These are phyloP conservation scores for Rotaria socialis DNA, from an alignment of 2,888 invertebrate species.

Conservation along the genomic window DNA sequence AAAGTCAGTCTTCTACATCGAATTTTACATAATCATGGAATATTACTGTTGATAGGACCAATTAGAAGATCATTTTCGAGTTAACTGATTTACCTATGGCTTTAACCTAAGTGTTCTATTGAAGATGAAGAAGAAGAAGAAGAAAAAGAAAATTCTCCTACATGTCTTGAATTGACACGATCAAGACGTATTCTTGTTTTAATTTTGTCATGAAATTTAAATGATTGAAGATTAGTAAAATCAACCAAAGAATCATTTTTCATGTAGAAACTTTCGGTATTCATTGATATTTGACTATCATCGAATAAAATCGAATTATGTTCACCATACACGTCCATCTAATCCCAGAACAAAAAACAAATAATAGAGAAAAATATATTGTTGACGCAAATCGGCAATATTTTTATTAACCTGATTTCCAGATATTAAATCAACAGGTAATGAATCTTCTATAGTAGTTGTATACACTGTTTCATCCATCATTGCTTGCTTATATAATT, in stretches of 20 bases:
- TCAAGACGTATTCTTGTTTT: not conserved
- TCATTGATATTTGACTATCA: slow-evolving; percentile 29
- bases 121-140: too few species aligned
- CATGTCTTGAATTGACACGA: not conserved
- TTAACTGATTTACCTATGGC: too few species aligned
- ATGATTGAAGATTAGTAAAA: not conserved
- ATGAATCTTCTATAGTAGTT: not conserved
- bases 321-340: slow-evolving; percentile 14
- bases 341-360: not conserved
- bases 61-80: too few species aligned
- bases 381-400: too few species aligned
- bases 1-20: too few species aligned
- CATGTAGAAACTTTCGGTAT: not conserved
- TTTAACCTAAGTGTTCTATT: too few species aligned
- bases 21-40: too few species aligned
- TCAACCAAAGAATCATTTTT: not conserved
- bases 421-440: not conserved
- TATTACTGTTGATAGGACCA: too few species aligned
- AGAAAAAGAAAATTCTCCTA: not conserved
- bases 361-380: not conserved
- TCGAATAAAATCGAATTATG: not conserved
- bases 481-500: not conserved
- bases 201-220: not conserved
- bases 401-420: not conserved
- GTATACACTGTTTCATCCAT: not conserved